A percentile compares a stretch with the other conserved stretches of the same genome.
Conservation (phyloP, 2,797 vertebrate genomes). For the Xenopus petersii region DNA sequence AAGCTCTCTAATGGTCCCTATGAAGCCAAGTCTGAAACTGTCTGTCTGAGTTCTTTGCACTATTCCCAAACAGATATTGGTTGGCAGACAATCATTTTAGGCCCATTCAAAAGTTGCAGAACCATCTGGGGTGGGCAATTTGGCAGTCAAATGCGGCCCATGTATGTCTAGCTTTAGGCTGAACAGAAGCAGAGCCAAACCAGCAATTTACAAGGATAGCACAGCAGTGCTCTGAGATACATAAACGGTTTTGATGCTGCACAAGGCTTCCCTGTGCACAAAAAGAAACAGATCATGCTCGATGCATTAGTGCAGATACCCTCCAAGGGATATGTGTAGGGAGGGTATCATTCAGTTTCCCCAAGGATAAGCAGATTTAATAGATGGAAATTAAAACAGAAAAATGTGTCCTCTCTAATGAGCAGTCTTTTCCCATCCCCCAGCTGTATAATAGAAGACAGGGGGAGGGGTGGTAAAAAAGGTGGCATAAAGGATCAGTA, state of each 20-base stretch:
- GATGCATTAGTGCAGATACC: constrained; percentile 14
- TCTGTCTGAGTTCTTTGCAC: too few species aligned
- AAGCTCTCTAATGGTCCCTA: too few species aligned
- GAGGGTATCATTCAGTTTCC: constrained; percentile 15
- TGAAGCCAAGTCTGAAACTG: too few species aligned
- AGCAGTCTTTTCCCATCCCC: constrained; percentile 32
- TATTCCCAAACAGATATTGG: too few species aligned
- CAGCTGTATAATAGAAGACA: constrained; percentile 78
- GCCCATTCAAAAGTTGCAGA: too few species aligned
- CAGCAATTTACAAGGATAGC: too few species aligned
- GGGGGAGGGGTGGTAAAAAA: constrained; percentile 73
- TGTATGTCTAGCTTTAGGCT: neutral
- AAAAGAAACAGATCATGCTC: neutral
- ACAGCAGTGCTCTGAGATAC: too few species aligned
- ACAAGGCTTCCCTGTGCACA: constrained; percentile 6
- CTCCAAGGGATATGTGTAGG: constrained; percentile 24
- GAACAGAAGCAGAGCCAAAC: too few species aligned
- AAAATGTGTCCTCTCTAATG: constrained; percentile 93
- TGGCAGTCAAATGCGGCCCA: neutral
- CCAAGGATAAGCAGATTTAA: constrained; percentile 72
- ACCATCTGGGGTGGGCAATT: too few species aligned
- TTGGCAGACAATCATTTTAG: too few species aligned
- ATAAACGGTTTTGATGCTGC: neutral
- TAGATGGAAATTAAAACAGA: constrained; percentile 97
- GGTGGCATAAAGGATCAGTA: neutral